Evolutionary conservation across 2,888 invertebrate genomes (phyloP), one percentile per base, ranked within the genome.

Genomic region (Campoplex capitator): DNA sequence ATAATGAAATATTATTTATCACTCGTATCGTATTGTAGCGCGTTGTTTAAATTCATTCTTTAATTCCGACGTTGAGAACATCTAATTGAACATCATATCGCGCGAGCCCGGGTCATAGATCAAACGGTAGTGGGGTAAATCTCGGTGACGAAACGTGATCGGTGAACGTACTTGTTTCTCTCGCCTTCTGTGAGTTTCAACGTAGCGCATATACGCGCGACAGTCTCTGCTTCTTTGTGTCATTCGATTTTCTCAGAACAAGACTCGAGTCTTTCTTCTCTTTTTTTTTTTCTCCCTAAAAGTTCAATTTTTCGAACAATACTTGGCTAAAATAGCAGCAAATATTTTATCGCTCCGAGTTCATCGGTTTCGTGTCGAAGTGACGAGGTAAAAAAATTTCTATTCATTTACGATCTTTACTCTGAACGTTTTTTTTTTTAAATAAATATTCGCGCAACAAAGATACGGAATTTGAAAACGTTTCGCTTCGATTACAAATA

Each of bases 51-150:
- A 67, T 81, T 32, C 56, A 48, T 38, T 51, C 45, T 51, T 62
- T 51, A 80, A 81, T 73, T 81, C 48, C 48, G 18, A 67, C 32
- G 65, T 54, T 48, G 51, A 58, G 32, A 65, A 54, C 70, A 28
- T 35, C 70, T 77, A 48, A 56, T 77, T 71, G 71, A 67, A 82
- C 73, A 48, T 85, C 65, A 35, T 82, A 77, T 45, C 77, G 77
- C 35, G 76, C 58, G 54, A 62, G 65, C 71, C 62, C 28, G 65
- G 75, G 48, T 71, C 70, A 76, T 74, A 51, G 84, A 51, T 85
- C 51, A 76, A 48, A 80, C 65, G 42, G 62, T 70, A 18, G 56
- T 42, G 81, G 48, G 48, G 28, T 67, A 62, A 35, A 79, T 68
- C 56, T 38, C 56, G 68, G 51, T 42, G 75, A 51, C 28, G 70